phyloP scores from a whole-genome alignment of 2,797 vertebrate species.

The Tangara arthus region DNA sequence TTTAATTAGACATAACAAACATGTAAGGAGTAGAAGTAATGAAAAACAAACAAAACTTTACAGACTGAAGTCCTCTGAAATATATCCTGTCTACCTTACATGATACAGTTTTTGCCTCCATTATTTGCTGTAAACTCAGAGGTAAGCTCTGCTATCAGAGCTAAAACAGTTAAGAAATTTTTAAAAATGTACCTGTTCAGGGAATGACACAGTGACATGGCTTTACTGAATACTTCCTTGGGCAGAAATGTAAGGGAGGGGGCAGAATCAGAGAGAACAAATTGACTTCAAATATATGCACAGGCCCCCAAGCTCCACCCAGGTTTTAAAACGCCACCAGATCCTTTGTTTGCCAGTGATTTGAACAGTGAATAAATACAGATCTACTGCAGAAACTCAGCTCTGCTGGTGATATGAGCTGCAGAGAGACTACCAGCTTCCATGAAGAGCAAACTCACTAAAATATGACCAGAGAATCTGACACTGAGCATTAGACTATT shows the following conservation, averaged over 20 bases:
- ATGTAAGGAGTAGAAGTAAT: neutral
- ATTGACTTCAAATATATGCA: neutral
- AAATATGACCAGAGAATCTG: neutral
- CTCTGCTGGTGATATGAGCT: neutral
- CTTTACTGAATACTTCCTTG: neutral
- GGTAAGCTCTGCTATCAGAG: neutral
- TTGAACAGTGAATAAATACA: neutral
- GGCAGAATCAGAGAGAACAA: neutral
- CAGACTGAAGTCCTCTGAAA: neutral
- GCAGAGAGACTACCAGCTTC: neutral
- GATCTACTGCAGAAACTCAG: neutral
- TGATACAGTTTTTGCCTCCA: neutral
- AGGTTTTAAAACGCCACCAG: neutral
- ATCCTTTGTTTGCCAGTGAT: neutral
- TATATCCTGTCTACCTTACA: rapidly evolving
- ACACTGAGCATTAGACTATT: neutral
- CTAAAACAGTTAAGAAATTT: neutral
- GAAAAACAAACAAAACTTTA: neutral
- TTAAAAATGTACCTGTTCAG: neutral
- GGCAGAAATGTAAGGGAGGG: neutral
- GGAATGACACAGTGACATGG: neutral
- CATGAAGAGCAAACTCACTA: neutral
- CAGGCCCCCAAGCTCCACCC: neutral
- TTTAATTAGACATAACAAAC: neutral
- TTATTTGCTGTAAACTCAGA: neutral